Conservation (phyloP, 1,140 invertebrate species). For the Ooceraea biroi region DNA sequence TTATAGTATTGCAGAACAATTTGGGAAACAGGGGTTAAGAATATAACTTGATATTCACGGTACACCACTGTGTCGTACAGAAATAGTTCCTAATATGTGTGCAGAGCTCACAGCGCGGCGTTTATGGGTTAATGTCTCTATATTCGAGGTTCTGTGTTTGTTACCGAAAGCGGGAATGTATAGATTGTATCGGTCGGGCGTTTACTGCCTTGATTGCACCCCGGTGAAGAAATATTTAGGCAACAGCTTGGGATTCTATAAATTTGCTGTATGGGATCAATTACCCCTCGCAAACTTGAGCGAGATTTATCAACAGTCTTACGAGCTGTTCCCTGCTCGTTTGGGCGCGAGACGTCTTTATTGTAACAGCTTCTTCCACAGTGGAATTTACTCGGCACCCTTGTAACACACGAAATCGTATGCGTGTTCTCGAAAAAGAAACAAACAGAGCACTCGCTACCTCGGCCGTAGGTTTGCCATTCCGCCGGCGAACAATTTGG, state of each 20-base stretch:
- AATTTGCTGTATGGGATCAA: conserved; percentile 50
- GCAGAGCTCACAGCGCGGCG: conserved; percentile 34
- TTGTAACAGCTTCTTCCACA: neutral
- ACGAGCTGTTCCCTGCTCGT: neutral
- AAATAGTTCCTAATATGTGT: conserved; percentile 56
- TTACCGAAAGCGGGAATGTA: conserved; percentile 43
- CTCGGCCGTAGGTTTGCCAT: too few relatives aligned
- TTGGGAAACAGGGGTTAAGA: conserved; percentile 10
- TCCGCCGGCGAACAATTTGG: too few relatives aligned
- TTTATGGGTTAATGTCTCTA: conserved; percentile 57
- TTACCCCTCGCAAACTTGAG: conserved; percentile 38
- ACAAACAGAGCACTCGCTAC: too few relatives aligned
- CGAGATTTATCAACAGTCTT: conserved; percentile 41
- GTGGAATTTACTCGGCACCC: too few relatives aligned
- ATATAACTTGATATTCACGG: conserved; percentile 41
- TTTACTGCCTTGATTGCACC: conserved; percentile 34
- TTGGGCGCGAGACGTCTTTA: conserved; percentile 11
- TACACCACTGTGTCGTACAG: conserved; percentile 5
- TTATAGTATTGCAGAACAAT: neutral
- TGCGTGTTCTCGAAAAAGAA: too few relatives aligned
- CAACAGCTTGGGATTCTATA: conserved; percentile 35
- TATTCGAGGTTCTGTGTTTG: conserved; percentile 41
- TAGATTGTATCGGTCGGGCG: conserved; percentile 48
- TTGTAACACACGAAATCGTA: too few relatives aligned
- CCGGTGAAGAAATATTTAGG: conserved; percentile 50